Conservation (phyloP, 2,113 vertebrate species). For the Asarcornis scutulata region DNA sequence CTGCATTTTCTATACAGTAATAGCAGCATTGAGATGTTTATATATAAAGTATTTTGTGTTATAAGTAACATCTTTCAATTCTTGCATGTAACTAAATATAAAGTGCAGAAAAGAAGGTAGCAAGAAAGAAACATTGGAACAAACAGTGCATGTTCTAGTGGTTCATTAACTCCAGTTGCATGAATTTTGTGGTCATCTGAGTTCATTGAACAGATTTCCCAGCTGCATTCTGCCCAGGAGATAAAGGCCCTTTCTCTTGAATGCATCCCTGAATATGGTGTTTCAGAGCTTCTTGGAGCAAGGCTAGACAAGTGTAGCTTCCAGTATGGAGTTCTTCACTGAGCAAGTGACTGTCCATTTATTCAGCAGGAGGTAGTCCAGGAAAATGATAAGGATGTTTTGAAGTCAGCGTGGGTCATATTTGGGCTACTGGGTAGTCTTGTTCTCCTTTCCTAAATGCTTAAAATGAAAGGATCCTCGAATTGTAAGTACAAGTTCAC, state of each 20-base stretch:
- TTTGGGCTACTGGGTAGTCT: background rate
- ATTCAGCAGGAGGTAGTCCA: background rate
- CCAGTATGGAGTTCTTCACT: background rate
- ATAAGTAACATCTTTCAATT: background rate
- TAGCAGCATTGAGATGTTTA: background rate
- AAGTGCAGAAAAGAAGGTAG: background rate
- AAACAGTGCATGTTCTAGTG: background rate
- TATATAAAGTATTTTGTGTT: background rate
- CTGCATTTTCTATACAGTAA: background rate
- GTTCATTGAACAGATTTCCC: background rate
- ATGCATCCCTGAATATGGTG: background rate
- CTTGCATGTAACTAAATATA: background rate
- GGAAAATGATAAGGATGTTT: background rate
- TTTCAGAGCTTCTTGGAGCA: background rate
- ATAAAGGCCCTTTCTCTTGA: background rate
- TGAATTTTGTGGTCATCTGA: background rate
- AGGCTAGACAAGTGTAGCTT: background rate
- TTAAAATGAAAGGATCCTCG: background rate
- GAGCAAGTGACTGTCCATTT: background rate
- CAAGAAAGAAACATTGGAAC: background rate
- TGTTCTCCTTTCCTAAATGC: background rate
- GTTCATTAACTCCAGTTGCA: background rate
- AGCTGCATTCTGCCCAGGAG: background rate
- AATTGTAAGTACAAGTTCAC: background rate
- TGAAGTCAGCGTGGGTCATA: background rate